phyloP scores from a whole-genome alignment of 2,113 vertebrate genomes.

The Sisor rabdophorus region DNA sequence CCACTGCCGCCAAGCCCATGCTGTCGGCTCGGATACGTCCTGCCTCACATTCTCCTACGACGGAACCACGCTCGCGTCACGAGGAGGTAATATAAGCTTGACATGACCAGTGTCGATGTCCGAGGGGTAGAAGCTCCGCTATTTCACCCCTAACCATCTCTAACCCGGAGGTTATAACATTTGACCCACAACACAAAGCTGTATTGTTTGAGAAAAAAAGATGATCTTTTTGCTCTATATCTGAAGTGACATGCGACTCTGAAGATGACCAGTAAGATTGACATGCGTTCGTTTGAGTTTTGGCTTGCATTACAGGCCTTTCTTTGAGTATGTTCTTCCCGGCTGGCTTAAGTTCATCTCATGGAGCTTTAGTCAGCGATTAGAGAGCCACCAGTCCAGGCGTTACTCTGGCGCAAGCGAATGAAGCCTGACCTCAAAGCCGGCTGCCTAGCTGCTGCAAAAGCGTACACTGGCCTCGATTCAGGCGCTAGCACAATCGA shows the following conservation, averaged over 20 bases:
- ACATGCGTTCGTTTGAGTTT: background rate
- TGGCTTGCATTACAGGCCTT: conserved; percentile 14
- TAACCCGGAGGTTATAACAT: background rate
- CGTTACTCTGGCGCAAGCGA: conserved; percentile 21
- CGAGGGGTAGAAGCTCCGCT: background rate
- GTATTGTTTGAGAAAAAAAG: conserved; percentile 25
- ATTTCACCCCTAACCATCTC: background rate
- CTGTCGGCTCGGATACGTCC: conserved; percentile 82
- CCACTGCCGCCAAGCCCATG: conserved; percentile 89
- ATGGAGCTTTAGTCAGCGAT: conserved; percentile 31
- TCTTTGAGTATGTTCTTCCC: conserved; percentile 11
- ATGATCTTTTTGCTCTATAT: conserved; percentile 21
- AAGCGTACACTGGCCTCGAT: conserved; percentile 23
- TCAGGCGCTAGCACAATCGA: conserved; percentile 26
- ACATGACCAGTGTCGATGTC: background rate
- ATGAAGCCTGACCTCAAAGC: conserved; percentile 27
- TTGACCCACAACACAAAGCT: conserved; percentile 24
- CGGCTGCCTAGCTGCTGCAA: background rate
- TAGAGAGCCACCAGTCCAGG: conserved; percentile 28
- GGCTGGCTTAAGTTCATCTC: background rate
- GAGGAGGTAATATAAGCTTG: conserved; percentile 77
- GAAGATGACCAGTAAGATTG: background rate
- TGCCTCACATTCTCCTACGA: conserved; percentile 90
- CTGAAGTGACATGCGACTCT: conserved; percentile 16
- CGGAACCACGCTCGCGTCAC: conserved; percentile 82